phyloP scores from a whole-genome alignment of 1,140 invertebrate species.

The Stegodyphus mimosarum region DNA sequence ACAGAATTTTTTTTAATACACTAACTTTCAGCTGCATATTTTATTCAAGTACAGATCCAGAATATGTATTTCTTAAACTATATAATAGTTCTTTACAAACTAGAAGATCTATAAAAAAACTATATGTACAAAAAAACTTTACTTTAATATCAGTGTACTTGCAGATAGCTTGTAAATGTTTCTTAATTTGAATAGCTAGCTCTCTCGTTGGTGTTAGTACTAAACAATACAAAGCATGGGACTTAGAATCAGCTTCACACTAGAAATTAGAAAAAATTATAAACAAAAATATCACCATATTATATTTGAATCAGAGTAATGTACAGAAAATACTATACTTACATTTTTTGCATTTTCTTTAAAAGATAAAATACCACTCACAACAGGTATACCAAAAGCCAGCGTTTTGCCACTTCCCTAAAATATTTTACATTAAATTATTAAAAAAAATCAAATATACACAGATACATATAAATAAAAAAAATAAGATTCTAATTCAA shows the following conservation, averaged over 20 bases:
- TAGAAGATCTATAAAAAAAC: too few relatives aligned
- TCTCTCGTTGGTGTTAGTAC: constrained; percentile 95
- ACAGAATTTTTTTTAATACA: too few relatives aligned
- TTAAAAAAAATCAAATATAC: not conserved
- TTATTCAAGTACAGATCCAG: too few relatives aligned
- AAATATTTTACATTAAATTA: constrained; percentile 46
- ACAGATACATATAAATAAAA: too few relatives aligned
- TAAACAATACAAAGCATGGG: constrained; percentile 74
- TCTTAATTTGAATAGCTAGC: constrained; percentile 91
- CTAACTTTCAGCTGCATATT: too few relatives aligned
- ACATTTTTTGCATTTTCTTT: constrained; percentile 65
- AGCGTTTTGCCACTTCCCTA: constrained; percentile 96
- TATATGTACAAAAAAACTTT: not conserved
- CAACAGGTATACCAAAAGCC: constrained; percentile 94
- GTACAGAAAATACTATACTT: not conserved
- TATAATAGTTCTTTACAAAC: too few relatives aligned
- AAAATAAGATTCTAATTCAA: too few relatives aligned
- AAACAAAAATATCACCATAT: too few relatives aligned
- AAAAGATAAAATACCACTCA: constrained; percentile 83
- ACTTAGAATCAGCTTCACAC: too few relatives aligned
- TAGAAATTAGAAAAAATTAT: too few relatives aligned
- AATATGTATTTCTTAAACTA: too few relatives aligned
- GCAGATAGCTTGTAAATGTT: constrained; percentile 82
- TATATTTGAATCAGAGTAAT: too few relatives aligned
- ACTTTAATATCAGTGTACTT: constrained; percentile 81